These are phyloP conservation scores for Tamias sibiricus DNA, from an alignment of 2,113 vertebrate genomes.

Conservation along the genomic window DNA sequence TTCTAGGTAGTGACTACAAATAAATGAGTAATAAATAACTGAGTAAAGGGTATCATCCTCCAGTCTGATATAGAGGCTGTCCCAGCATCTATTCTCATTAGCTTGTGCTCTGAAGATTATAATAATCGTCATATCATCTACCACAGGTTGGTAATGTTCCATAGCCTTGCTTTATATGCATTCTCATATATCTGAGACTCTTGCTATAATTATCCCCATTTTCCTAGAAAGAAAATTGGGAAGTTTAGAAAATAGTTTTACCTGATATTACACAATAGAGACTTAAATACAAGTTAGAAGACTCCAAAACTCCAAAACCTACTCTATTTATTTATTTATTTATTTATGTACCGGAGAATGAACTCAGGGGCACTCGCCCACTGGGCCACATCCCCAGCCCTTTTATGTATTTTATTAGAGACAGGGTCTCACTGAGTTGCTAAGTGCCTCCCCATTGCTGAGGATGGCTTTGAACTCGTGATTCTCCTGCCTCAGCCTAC, in stretches of 20 bases:
- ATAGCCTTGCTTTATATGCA: background rate
- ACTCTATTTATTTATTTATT: too few relatives aligned
- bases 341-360: too few relatives aligned
- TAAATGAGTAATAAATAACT: background rate
- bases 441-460: too few relatives aligned
- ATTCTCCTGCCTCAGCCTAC: too few relatives aligned
- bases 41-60: background rate
- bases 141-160: too few relatives aligned
- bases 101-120: background rate
- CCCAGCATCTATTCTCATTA: background rate
- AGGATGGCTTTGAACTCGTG: too few relatives aligned
- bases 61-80: background rate
- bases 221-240: slow-evolving; percentile 4
- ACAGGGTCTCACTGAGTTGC: too few relatives aligned
- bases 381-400: too few relatives aligned
- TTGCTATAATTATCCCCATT: background rate
- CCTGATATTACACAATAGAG: background rate
- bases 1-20: background rate
- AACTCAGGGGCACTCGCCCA: too few relatives aligned
- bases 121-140: background rate
- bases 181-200: background rate
- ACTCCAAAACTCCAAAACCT: too few relatives aligned
- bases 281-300: background rate
- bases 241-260: background rate
- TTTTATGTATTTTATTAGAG: too few relatives aligned